Evolutionary conservation across 2,888 invertebrate genomes (phyloP), one percentile per base, ranked within the genome.

Genomic region (Trichopria drosophilae): DNA sequence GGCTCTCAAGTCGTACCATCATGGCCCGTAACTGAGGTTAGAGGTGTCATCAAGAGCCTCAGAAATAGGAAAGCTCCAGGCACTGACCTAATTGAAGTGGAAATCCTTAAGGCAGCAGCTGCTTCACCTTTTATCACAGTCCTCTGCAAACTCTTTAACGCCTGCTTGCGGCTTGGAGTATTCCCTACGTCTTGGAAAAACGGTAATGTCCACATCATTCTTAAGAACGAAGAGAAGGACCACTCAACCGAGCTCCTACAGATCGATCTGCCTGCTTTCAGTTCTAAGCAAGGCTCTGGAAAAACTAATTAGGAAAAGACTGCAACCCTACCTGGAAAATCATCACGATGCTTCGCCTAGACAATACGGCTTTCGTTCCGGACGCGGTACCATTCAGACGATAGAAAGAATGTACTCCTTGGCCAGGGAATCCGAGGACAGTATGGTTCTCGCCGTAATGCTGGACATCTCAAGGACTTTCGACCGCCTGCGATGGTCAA

Each of bases 171-270:
- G 1, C 39, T n/a, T 24, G 56, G 53, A 1, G 41, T 56, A 16
- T 61, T 61, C 41, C 59, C 59, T 13, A 13, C 20, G 1, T 40
- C 12, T 6, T 59, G 58, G 58, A 61, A 56, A 28, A 23, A 29
- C 15, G 54, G 57, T 2, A n/a, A n/a, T n/a, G n/a, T n/a, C n/a
- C n/a, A n/a, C n/a, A n/a, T n/a, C n/a, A n/a, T n/a, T n/a, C n/a
- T 54, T 2, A 55, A 55, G 39, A 41, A 49, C 24, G 46, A 42
- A 22, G 45, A 53, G 1, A 52, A 57, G 24, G 52, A 51, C 22
- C 26, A 12, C 13, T 10, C 26, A 51, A 22, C 39, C 57, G 1
- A 54, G 51, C n/a, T 57, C 53, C 5, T 55, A 51, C 26, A 3
- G 55, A 2, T 52, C 52, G 6, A 52, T 55, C 2, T 49, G n/a